Evolutionary conservation across 1,140 invertebrate species (phyloP), one percentile per base, ranked within the genome.

Genomic region (Anastrepha obliqua): DNA sequence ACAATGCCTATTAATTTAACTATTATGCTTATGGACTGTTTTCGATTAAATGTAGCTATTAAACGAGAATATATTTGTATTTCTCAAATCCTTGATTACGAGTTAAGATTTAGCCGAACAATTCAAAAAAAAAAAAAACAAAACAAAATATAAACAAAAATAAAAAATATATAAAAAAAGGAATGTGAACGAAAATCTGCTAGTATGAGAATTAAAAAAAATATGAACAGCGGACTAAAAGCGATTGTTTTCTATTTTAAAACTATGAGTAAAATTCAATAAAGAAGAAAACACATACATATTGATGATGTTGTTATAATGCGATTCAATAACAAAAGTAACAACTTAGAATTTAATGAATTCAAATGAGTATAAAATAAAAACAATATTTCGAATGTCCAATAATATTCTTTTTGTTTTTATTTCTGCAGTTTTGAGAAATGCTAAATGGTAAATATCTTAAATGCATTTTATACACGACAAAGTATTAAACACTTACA

Each of bases 221-320:
- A 8, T 55, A 11, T 55, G 17, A 51, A 81, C 70, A 74, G 89
- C 88, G 89, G 88, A 87, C 89, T 86, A 88, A 89, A 90, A 88
- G 89, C 89, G 88, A 87, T 88, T 89, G 70, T 88, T 88, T 86
- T 70, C 86, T 87, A 58, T 87, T 78, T 88, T 65, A 86, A 42
- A 87, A 70, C 1, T 86, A 89, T 88, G 87, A 81, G 55, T 17
- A 81, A 81, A 87, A 85, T 86, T 87, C 55, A 85, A 58, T 20
- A 58, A 88, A 88, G 86, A 87, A 86, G 64, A 58, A 85, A 87
- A 88, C 85, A 78, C 64, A 81, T 86, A 86, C 70, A 51, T 78
- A 51, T 51, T 78, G 70, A 78, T 78, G 15, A 78, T 78, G 15
- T 51, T 51, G 70, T 88, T 88, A 88, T 85, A 62, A 88, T 89